A percentile compares a stretch with the other conserved stretches of the same genome.
Conservation (phyloP, 2,888 invertebrate species). For the Cremastinae sp. region DNA sequence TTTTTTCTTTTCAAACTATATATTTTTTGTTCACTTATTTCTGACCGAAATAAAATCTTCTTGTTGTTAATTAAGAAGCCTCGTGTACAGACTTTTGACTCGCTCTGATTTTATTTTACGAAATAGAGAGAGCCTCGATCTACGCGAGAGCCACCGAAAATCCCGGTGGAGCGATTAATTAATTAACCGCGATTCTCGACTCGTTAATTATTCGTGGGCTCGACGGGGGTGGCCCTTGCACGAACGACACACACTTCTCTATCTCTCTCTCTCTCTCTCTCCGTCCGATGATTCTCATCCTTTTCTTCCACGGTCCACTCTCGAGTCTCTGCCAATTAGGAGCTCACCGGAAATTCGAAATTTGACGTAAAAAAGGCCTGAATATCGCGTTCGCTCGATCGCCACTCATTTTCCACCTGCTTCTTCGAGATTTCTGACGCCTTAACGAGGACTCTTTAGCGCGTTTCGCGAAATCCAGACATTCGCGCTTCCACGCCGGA, state of each 20-base stretch:
- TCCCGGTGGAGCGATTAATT: slow-evolving; percentile 66
- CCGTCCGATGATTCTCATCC: slow-evolving; percentile 13
- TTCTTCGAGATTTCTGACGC: slow-evolving; percentile 64
- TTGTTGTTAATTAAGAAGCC: slow-evolving; percentile 53
- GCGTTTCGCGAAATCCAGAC: slow-evolving; percentile 73
- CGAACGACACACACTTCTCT: slow-evolving; percentile 34
- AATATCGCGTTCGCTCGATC: slow-evolving; percentile 8
- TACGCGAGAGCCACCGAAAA: slow-evolving; percentile 47
- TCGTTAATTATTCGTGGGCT: slow-evolving; percentile 70
- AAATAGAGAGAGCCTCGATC: slow-evolving; percentile 44
- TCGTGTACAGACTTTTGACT: slow-evolving; percentile 35
- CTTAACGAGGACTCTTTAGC: slow-evolving; percentile 79
- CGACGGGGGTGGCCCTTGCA: slow-evolving; percentile 46
- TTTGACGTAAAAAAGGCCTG: slow-evolving; percentile 12
- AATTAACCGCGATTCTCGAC: slow-evolving; percentile 68
- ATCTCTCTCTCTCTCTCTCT: slow-evolving; percentile 14
- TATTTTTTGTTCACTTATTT: slow-evolving; percentile 5
- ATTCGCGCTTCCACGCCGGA: slow-evolving; percentile 44
- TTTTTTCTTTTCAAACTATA: slow-evolving; percentile 16
- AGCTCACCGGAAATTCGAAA: slow-evolving; percentile 42
- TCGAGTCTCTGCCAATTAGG: slow-evolving; percentile 48
- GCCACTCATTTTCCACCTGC: slow-evolving; percentile 61
- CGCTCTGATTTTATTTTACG: slow-evolving; percentile 30
- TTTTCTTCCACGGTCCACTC: slow-evolving; percentile 30
- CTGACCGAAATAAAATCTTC: slow-evolving; percentile 17